Evolutionary conservation across 2,888 invertebrate genomes (phyloP), one percentile per base, ranked within the genome.

Genomic region (Strigamia transsilvanica): DNA sequence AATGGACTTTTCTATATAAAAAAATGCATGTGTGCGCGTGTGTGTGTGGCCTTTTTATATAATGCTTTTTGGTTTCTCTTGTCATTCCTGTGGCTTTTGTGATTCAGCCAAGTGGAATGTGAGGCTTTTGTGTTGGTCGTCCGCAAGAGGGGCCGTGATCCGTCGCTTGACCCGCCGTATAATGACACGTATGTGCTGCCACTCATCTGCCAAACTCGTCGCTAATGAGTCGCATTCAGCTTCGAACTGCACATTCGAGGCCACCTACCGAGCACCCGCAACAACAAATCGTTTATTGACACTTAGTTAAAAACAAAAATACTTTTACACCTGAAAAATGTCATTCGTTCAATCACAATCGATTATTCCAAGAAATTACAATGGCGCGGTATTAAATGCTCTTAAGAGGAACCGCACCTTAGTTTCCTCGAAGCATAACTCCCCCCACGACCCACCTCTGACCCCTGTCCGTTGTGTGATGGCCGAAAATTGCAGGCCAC

Each of bases 211-310:
- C 61, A 61, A 61, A 18, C 61, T 61, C 61, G 23, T 61, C 61
- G 21, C 61, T 61, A 61, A 61, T 61, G 61, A 61, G 61, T 61
- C 61, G 61, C 61, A 61, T 61, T 61, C 61, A 61, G 42, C n/a
- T 46, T 46, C 46, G 46, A 46, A 61, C 56, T 56, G 18, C 9
- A n/a, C 61, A n/a, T 23, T 61, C 61, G 61, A 61, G 23, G 23
- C 61, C 61, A 61, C 61, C 56, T 15, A 21, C 56, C 5, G 56
- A 18, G 56, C 42, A n/a, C 21, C n/a, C 56, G 18, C 21, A 9
- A 61, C 61, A 61, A 61, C 61, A 61, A 61, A 21, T 61, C 61
- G 13, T 61, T 23, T 61, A 46, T 46, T 38, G n/a, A 13, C 46
- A 46, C 13, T 13, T 1, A 15, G 12, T 13, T 13, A 13, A 46